These are phyloP conservation scores for Dipodomys merriami DNA, from an alignment of 2,113 vertebrate species.

Conservation along the genomic window DNA sequence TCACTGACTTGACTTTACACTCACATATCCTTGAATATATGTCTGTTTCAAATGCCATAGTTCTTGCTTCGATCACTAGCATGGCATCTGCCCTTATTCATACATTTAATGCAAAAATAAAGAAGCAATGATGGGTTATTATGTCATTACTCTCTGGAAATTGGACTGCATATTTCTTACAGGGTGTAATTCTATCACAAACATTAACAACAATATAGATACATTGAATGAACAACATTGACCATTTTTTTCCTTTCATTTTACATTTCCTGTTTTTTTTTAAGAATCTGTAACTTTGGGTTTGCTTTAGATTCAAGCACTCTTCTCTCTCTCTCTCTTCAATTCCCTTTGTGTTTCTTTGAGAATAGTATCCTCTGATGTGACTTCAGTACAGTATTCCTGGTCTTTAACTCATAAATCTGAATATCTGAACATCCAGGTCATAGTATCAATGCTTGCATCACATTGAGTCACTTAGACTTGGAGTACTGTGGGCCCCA, in stretches of 20 bases:
- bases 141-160: neutral
- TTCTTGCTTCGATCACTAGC: neutral
- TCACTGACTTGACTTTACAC: neutral
- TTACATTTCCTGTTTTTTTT: neutral
- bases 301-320: neutral
- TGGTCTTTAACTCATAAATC: neutral
- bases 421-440: neutral
- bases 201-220: neutral
- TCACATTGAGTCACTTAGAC: neutral
- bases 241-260: neutral
- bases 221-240: neutral
- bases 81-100: neutral
- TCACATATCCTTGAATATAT: neutral
- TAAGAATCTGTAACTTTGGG: neutral
- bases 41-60: neutral
- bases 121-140: neutral
- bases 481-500: neutral
- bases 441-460: neutral
- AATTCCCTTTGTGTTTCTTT: neutral
- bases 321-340: neutral
- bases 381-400: neutral
- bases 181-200: neutral
- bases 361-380: neutral
- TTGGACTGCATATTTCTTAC: neutral
- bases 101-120: neutral